phyloP scores from a whole-genome alignment of 2,888 invertebrate genomes.

The Synanthedon myopaeformis region DNA sequence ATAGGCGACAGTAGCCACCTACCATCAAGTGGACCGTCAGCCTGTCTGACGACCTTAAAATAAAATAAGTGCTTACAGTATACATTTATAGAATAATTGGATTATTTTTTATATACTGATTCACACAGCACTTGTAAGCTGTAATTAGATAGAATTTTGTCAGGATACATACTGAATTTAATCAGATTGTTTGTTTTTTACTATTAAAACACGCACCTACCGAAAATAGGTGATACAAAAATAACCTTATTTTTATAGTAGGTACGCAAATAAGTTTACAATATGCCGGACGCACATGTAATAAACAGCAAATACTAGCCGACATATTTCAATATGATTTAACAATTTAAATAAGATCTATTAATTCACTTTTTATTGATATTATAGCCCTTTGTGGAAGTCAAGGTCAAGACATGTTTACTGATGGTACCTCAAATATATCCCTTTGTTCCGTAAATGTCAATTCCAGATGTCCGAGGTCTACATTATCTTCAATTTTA shows the following conservation, averaged over 20 bases:
- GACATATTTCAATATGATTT: neutral
- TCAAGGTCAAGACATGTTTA: slow-evolving; percentile 64
- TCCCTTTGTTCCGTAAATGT: slow-evolving; percentile 72
- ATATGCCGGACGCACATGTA: neutral
- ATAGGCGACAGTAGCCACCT: too few species aligned
- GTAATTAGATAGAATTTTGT: too few species aligned
- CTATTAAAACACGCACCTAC: neutral
- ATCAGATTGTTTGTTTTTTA: neutral
- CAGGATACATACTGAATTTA: neutral
- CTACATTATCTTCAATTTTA: slow-evolving; percentile 67
- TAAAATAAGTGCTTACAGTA: too few species aligned
- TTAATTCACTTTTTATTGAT: neutral
- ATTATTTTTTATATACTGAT: too few species aligned
- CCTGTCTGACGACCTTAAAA: too few species aligned
- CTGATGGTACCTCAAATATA: slow-evolving; percentile 70
- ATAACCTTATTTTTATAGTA: neutral
- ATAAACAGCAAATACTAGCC: neutral
- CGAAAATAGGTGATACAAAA: neutral
- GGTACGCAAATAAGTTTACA: neutral
- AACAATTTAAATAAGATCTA: neutral
- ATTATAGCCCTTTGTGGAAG: slow-evolving; percentile 26
- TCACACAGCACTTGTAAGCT: too few species aligned
- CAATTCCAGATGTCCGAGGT: slow-evolving; percentile 68
- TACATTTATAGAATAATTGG: too few species aligned
- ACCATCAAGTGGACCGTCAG: too few species aligned